Base-by-base conservation (phyloP, 2,888 invertebrate genomes). In the Noctua comes region DNA sequence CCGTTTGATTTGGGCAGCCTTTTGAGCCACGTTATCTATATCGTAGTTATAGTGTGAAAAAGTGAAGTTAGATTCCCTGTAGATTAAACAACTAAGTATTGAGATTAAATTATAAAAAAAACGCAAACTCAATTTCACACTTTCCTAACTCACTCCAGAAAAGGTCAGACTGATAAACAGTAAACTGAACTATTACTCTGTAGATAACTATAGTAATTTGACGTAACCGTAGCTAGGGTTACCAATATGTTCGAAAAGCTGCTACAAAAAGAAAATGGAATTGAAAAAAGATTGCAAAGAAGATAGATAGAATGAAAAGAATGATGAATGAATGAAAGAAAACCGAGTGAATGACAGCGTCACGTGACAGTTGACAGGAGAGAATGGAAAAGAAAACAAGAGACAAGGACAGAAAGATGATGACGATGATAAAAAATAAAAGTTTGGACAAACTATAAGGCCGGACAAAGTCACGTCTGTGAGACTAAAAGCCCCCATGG, bases 151-250 rank as follows among this genome's bases (percentile, higher is more conserved):
- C 18, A 21, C 13, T 68, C 43, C 0, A 62, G 57, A 85, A 65
- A 31, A 77, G 81, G 76, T 79, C 83, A 73, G 36, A 78, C 76
- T 76, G 85, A 77, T 85, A 76, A 54, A 24, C 27, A 51, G 13
- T 77, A 48, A 80, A 79, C 51, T 76, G 72, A 86, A 84, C 79
- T 88, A 71, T 75, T 84, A 76, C 76, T 78, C 64, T 59, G 76
- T 73, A 57, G 74, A 74, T 76, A 82, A 71, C 80, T 79, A 40
- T 80, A 72, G 68, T 87, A 83, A 88, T 82, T 85, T 73, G 80
- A 80, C 78, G 81, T 77, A 80, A 73, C 76, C 75, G 72, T 70
- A 78, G 76, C 76, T 66, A 66, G 43, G 66, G 66, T 66, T n/a
- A 27, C 66, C 43, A 66, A 21, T 21, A 21, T 21, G 2, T 27